Conservation (phyloP, 2,797 vertebrate species). For the Antrozous pallidus region DNA sequence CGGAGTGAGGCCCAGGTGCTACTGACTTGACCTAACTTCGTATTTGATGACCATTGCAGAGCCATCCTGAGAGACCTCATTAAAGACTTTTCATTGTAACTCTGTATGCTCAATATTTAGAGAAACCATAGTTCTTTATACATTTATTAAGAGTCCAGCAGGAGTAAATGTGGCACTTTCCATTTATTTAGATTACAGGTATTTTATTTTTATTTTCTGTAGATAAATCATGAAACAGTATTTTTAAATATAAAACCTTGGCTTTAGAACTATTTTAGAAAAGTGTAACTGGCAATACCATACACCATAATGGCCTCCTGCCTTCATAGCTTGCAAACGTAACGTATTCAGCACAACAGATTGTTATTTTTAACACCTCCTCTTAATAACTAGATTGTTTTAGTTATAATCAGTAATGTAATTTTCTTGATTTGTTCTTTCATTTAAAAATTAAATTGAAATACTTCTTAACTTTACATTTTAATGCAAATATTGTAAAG, state of each 20-base stretch:
- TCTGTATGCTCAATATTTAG: background rate
- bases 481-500: background rate
- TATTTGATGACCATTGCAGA: background rate
- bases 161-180: background rate
- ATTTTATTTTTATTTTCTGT: background rate
- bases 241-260: background rate
- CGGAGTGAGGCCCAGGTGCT: background rate
- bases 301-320: background rate
- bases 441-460: background rate
- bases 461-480: background rate
- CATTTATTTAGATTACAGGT: background rate
- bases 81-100: background rate
- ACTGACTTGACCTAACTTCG: background rate
- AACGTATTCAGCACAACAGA: background rate
- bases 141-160: background rate
- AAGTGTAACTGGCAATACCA: background rate
- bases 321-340: background rate
- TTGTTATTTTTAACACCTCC: background rate
- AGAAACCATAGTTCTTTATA: background rate
- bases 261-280: background rate
- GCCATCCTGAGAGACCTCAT: background rate
- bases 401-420: background rate
- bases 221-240: background rate
- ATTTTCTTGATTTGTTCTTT: background rate
- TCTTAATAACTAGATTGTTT: background rate